Evolutionary conservation across 2,113 vertebrate species (phyloP).

Genomic region (Larimichthys crocea): DNA sequence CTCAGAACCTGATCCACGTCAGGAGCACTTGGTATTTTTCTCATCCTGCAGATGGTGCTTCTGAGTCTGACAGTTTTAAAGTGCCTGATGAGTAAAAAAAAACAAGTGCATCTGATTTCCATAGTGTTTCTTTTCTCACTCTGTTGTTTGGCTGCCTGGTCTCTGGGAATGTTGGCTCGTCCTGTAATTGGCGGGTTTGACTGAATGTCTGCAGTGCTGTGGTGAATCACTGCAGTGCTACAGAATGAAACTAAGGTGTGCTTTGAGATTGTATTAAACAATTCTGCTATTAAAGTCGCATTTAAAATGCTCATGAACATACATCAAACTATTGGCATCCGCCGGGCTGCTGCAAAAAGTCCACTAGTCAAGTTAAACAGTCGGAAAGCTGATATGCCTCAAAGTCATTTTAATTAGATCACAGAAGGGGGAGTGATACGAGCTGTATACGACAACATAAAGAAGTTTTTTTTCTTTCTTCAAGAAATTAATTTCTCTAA

Average conservation of each 20-base stretch:
- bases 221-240: neutral
- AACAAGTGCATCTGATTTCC: neutral
- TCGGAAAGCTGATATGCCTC: slow-evolving; percentile 20
- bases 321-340: neutral
- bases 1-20: neutral
- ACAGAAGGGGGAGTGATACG: slow-evolving; percentile 1
- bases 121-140: neutral
- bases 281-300: neutral
- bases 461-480: neutral
- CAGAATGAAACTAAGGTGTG: slow-evolving; percentile 26
- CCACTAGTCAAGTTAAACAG: neutral
- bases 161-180: slow-evolving; percentile 3
- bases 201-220: slow-evolving; percentile 6
- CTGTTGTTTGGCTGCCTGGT: neutral
- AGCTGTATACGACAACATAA: neutral
- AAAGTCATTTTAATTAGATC: slow-evolving; percentile 16
- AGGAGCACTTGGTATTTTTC: slow-evolving; percentile 14
- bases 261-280: slow-evolving; percentile 45
- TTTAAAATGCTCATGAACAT: neutral
- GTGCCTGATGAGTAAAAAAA: slow-evolving; percentile 62
- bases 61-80: slow-evolving; percentile 37
- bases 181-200: slow-evolving; percentile 28
- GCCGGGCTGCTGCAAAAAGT: neutral
- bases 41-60: slow-evolving; percentile 41
- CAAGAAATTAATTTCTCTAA: slow-evolving; percentile 2